Conservation (phyloP, 2,113 vertebrate genomes). For the Colaptes auratus region DNA sequence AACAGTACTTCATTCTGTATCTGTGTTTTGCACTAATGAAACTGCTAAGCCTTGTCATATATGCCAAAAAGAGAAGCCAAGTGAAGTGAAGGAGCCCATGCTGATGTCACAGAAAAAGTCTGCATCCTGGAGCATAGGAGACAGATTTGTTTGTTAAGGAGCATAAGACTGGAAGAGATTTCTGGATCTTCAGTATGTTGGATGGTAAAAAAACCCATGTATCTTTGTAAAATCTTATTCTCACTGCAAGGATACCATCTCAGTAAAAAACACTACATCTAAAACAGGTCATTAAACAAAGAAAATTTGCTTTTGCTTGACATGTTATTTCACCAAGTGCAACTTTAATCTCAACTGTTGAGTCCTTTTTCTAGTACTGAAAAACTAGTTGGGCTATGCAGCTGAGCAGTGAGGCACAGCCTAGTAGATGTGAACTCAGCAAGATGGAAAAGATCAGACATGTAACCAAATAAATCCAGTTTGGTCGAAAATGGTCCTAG, state of each 20-base stretch:
- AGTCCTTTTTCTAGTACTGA: neutral
- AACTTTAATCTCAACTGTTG: neutral
- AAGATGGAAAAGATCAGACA: neutral
- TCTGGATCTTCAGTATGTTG: neutral
- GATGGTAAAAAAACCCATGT: neutral
- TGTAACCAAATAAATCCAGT: neutral
- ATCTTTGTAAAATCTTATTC: neutral
- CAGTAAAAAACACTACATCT: neutral
- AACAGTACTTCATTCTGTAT: conserved; percentile 20
- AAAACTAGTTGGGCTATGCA: neutral
- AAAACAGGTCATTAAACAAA: neutral
- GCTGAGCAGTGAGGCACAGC: neutral
- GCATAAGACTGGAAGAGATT: neutral
- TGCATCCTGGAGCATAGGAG: neutral
- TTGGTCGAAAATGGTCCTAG: neutral
- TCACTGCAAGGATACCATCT: neutral
- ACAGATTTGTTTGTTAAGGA: neutral
- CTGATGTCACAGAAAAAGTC: conserved; percentile 11
- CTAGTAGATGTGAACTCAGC: rapidly evolving
- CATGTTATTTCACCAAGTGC: neutral
- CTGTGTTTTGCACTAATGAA: neutral
- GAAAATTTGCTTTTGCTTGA: neutral
- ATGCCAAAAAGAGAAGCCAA: conserved; percentile 19
- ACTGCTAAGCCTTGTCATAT: neutral
- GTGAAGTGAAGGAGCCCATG: neutral